Evolutionary conservation across 2,888 invertebrate genomes (phyloP).

Genomic region (Ophion ellenae): DNA sequence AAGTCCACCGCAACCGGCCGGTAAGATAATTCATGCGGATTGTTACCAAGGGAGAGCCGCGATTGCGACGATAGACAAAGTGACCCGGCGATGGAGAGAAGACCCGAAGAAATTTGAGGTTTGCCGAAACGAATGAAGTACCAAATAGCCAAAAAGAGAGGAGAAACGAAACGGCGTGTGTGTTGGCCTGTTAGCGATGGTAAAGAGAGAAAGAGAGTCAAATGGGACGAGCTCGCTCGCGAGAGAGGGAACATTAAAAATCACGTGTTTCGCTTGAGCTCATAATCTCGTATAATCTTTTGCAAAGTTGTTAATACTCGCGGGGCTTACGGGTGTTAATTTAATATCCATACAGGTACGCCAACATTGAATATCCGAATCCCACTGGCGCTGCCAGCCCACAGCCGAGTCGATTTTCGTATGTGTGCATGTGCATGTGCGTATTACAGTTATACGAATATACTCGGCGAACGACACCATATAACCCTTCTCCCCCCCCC

Average conservation of each 20-base stretch:
- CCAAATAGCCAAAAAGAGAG: conserved; percentile 40
- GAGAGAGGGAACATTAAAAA: conserved; percentile 81
- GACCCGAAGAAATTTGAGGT: conserved; percentile 6
- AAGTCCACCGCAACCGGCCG: no score
- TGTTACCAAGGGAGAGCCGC: no score
- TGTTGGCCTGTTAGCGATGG: conserved; percentile 20
- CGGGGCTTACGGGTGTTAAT: conserved; percentile 84
- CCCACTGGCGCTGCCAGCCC: conserved; percentile 79
- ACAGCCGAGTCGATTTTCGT: conserved; percentile 55
- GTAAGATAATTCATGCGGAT: no score
- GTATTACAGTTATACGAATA: conserved; percentile 45
- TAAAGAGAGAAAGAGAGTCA: conserved; percentile 44
- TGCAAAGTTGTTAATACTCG: conserved; percentile 84
- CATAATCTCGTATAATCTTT: conserved; percentile 84
- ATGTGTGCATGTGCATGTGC: conserved; percentile 34
- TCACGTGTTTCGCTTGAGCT: conserved; percentile 84
- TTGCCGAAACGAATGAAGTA: conserved; percentile 76
- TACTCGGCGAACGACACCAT: conserved; percentile 38
- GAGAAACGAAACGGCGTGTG: conserved; percentile 21
- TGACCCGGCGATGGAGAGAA: background rate
- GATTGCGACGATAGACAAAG: background rate
- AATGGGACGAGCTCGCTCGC: conserved; percentile 65
- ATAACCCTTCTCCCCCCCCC: conserved; percentile 41
- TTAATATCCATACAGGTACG: conserved; percentile 84
- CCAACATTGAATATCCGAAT: conserved; percentile 84